A percentile compares a stretch with the other conserved stretches of the same genome.
phyloP scores from a whole-genome alignment of 2,888 invertebrate species.

The Dromius quadrimaculatus region DNA sequence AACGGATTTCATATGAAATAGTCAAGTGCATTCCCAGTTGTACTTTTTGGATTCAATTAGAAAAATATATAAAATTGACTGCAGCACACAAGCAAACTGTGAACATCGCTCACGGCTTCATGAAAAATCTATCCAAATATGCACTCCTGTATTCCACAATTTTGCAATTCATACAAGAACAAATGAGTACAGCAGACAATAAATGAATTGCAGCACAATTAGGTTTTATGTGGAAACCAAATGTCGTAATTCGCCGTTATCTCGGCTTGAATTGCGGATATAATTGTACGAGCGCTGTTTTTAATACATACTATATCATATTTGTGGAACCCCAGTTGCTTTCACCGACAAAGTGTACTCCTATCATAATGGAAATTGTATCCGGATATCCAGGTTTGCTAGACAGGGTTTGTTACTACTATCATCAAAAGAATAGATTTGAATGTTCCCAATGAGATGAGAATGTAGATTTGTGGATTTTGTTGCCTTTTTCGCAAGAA shows the following conservation, averaged over 20 bases:
- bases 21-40: too few species aligned
- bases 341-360: too few species aligned
- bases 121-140: neutral
- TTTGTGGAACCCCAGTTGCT: slow-evolving; percentile 15
- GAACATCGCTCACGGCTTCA: too few species aligned
- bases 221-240: slow-evolving; percentile 30
- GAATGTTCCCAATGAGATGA: too few species aligned
- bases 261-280: slow-evolving; percentile 25
- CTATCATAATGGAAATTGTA: neutral
- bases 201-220: slow-evolving; percentile 44
- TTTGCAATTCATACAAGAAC: slow-evolving; percentile 22
- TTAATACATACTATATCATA: slow-evolving; percentile 22
- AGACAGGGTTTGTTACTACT: too few species aligned
- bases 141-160: neutral
- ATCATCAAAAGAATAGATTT: too few species aligned
- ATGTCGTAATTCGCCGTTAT: slow-evolving; percentile 29
- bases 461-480: too few species aligned
- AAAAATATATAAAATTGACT: too few species aligned
- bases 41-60: too few species aligned
- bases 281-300: slow-evolving; percentile 18
- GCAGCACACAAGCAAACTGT: too few species aligned
- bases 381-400: neutral
- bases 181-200: slow-evolving; percentile 25
- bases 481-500: too few species aligned
- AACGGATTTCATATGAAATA: too few species aligned